phyloP scores from a whole-genome alignment of 2,113 vertebrate genomes.

The Motacilla tschutschensis region DNA sequence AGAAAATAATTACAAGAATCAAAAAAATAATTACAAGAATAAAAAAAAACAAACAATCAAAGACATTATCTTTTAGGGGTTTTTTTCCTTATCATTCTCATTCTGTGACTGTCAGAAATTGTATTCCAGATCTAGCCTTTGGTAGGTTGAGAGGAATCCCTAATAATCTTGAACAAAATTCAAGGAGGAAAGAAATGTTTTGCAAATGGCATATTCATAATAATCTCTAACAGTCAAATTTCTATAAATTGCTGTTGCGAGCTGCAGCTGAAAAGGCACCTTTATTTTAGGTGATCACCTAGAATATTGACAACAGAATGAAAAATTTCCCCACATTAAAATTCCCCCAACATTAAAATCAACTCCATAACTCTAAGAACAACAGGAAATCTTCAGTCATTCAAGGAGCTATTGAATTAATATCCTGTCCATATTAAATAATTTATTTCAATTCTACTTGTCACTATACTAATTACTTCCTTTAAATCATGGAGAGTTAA shows the following conservation, averaged over 20 bases:
- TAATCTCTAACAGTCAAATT: not conserved
- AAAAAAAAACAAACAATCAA: not conserved
- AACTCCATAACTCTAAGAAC: not conserved
- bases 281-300: not conserved
- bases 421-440: not conserved
- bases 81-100: not conserved
- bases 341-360: not conserved
- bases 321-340: not conserved
- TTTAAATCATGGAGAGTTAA: not conserved
- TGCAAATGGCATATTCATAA: not conserved
- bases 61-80: rapidly evolving
- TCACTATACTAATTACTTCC: not conserved
- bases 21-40: not conserved
- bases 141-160: not conserved
- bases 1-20: not conserved
- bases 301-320: not conserved
- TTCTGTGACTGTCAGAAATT: not conserved
- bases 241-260: not conserved
- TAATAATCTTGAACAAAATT: not conserved
- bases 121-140: not conserved
- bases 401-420: not conserved
- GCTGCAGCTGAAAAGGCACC: not conserved
- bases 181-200: not conserved
- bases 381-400: not conserved
- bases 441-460: conserved; percentile 14